Evolutionary conservation across 1,140 invertebrate species (phyloP).

Genomic region (Nylanderia fulva): DNA sequence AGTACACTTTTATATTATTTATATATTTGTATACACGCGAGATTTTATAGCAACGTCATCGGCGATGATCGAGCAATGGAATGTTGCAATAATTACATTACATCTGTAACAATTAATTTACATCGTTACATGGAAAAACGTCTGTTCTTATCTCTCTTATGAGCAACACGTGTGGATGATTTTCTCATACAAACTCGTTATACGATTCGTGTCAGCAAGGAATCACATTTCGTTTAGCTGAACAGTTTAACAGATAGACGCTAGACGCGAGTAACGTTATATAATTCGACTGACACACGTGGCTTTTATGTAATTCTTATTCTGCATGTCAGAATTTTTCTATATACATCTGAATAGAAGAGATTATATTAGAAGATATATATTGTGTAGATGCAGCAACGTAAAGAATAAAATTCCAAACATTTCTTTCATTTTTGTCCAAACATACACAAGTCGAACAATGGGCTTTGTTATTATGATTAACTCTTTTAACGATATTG

Average conservation of each 20-base stretch:
- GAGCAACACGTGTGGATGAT: neutral
- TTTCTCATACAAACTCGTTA: neutral
- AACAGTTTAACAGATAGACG: neutral
- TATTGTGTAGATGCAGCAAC: neutral
- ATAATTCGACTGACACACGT: constrained; percentile 23
- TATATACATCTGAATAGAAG: constrained; percentile 11
- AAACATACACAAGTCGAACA: neutral
- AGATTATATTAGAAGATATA: neutral
- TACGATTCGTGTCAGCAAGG: neutral
- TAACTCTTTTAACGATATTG: neutral
- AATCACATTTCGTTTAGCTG: constrained; percentile 33
- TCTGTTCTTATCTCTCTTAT: neutral
- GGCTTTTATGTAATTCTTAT: constrained; percentile 12
- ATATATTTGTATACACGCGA: neutral
- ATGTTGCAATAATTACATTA: constrained; percentile 9
- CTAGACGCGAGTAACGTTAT: constrained; percentile 1
- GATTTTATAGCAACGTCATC: neutral
- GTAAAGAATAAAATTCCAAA: neutral
- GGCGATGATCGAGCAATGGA: neutral
- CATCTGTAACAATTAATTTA: neutral
- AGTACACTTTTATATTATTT: neutral
- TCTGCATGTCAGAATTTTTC: neutral
- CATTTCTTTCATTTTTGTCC: neutral
- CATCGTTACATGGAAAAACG: neutral
- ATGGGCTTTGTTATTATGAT: constrained; percentile 25